A percentile compares a stretch with the other conserved stretches of the same genome.
Conservation (phyloP, 2,797 vertebrate species). For the Ispidina picta region DNA sequence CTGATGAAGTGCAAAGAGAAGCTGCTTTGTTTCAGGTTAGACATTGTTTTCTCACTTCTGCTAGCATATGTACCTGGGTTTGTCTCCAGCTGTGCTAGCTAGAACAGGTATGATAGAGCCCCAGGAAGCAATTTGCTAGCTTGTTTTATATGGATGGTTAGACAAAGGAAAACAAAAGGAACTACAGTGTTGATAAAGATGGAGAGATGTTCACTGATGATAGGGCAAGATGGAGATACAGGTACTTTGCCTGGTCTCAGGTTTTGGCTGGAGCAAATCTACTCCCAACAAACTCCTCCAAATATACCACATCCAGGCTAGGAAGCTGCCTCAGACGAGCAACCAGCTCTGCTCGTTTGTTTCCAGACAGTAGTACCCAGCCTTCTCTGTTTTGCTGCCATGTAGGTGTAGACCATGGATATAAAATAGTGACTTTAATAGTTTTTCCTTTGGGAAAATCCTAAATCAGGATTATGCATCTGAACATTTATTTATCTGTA, state of each 20-base stretch:
- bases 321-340: background rate
- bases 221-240: accelerated
- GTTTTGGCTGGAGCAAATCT: background rate
- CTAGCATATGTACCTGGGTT: accelerated
- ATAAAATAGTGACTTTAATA: constrained; percentile 18
- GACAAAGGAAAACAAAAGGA: background rate
- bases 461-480: constrained; percentile 36
- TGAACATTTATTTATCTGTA: constrained; percentile 71
- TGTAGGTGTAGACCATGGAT: background rate
- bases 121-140: background rate
- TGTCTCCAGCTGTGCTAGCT: background rate
- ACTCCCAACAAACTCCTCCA: background rate
- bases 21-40: background rate
- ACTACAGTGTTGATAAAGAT: background rate
- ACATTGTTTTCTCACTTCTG: background rate
- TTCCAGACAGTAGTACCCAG: background rate
- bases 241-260: background rate
- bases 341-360: background rate
- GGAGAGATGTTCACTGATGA: accelerated
- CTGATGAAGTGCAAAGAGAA: background rate
- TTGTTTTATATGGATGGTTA: accelerated
- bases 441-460: constrained; percentile 22
- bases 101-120: accelerated
- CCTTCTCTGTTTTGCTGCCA: background rate
- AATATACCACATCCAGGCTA: background rate